These are phyloP conservation scores for Protodeltote pygarga DNA, from an alignment of 2,888 invertebrate genomes.

Conservation along the genomic window DNA sequence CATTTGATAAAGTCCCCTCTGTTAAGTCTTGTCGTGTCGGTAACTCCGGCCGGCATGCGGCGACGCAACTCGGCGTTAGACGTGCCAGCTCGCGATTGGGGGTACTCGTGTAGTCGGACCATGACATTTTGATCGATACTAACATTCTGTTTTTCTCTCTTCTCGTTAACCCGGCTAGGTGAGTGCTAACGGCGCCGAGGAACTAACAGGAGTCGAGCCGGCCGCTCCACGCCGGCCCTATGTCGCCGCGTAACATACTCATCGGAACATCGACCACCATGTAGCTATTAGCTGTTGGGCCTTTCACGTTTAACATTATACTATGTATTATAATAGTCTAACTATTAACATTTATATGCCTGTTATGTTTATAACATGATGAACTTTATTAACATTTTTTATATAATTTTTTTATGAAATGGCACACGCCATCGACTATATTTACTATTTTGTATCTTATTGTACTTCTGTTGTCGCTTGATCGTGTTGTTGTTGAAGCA, in stretches of 20 bases:
- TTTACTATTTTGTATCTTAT: constrained; percentile 80
- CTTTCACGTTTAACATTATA: constrained; percentile 85
- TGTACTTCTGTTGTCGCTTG: constrained; percentile 84
- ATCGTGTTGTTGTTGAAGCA: constrained; percentile 82
- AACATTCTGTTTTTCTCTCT: constrained; percentile 91
- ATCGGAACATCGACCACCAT: constrained; percentile 86
- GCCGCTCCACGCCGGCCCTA: constrained; percentile 67
- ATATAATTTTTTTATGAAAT: constrained; percentile 70
- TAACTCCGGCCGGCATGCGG: constrained; percentile 44
- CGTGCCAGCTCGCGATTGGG: constrained; percentile 70
- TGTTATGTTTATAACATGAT: constrained; percentile 87
- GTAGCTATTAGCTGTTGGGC: constrained; percentile 86
- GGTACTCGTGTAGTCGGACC: constrained; percentile 80
- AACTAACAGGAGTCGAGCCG: constrained; percentile 82
- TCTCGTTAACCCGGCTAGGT: constrained; percentile 92
- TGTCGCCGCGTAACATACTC: constrained; percentile 81
- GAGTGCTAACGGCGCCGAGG: constrained; percentile 91
- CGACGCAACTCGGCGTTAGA: constrained; percentile 68
- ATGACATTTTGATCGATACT: constrained; percentile 87
- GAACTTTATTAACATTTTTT: constrained; percentile 83
- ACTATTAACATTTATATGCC: constrained; percentile 87
- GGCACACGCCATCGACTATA: constrained; percentile 87
- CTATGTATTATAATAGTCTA: constrained; percentile 87
- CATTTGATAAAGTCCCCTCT: constrained; percentile 2
- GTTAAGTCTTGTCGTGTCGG: constrained; percentile 20